These are phyloP conservation scores for Hestina assimilis DNA, from an alignment of 1,140 invertebrate genomes.

Conservation along the genomic window DNA sequence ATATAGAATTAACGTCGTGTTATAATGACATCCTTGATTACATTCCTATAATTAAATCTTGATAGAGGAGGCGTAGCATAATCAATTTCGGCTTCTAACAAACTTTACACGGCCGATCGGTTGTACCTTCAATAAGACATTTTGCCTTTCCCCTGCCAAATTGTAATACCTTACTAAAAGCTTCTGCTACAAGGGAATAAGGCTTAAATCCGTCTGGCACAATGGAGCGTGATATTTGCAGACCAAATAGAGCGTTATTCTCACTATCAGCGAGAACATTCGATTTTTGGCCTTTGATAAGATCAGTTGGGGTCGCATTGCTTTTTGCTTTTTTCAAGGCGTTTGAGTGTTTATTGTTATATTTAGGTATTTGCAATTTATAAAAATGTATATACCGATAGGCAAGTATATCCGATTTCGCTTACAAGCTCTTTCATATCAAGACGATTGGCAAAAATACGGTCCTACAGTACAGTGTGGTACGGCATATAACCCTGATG, in stretches of 20 bases:
- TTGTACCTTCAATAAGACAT: constrained; percentile 25
- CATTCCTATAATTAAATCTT: constrained; percentile 22
- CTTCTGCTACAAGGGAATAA: constrained; percentile 6
- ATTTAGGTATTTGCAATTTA: background rate
- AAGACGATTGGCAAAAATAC: too few relatives aligned
- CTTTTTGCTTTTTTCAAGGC: constrained; percentile 8
- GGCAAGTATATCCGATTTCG: too few relatives aligned
- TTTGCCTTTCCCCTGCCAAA: constrained; percentile 3
- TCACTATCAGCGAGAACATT: constrained; percentile 32
- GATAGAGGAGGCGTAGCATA: constrained; percentile 15
- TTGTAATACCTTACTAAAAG: background rate
- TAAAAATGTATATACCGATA: background rate
- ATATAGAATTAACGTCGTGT: background rate
- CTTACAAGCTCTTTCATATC: too few relatives aligned
- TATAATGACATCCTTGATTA: constrained; percentile 3
- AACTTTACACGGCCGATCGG: constrained; percentile 32
- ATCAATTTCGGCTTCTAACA: constrained; percentile 25
- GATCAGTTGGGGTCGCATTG: constrained; percentile 21
- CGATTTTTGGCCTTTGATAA: constrained; percentile 31
- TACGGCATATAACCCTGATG: too few relatives aligned
- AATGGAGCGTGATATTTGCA: background rate
- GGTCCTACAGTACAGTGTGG: too few relatives aligned
- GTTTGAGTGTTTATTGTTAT: background rate
- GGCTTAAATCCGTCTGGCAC: constrained; percentile 1
- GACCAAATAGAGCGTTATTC: constrained; percentile 31